Conservation (phyloP, 2,797 vertebrate genomes). For the Leuciscus waleckii region DNA sequence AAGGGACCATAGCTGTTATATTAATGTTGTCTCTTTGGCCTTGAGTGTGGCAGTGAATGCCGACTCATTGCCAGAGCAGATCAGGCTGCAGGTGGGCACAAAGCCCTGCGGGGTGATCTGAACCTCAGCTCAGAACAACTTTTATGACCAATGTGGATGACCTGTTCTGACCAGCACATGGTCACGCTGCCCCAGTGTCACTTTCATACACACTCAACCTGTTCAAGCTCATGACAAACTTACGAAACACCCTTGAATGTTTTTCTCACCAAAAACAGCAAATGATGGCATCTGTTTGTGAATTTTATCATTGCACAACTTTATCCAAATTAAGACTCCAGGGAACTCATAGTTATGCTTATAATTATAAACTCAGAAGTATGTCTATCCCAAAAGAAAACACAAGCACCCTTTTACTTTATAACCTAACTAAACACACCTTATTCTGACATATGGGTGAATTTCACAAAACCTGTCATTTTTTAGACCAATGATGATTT, state of each 20-base stretch:
- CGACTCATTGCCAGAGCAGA: background rate
- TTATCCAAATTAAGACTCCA: background rate
- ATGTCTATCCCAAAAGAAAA: background rate
- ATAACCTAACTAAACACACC: background rate
- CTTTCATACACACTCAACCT: background rate
- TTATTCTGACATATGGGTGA: background rate
- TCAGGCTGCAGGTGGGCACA: slow-evolving; percentile 13
- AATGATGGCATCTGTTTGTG: background rate
- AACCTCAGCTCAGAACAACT: background rate
- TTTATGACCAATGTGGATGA: background rate
- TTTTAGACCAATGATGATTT: background rate
- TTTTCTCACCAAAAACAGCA: background rate
- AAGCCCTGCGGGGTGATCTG: background rate
- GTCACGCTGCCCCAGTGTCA: slow-evolving; percentile 1
- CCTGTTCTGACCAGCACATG: slow-evolving; percentile 7
- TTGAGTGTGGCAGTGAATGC: background rate
- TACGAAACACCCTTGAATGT: background rate
- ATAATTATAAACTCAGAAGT: background rate
- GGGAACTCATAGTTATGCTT: background rate
- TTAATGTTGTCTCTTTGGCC: background rate
- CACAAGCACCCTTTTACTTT: background rate
- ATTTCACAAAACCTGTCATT: background rate
- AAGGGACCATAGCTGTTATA: background rate
- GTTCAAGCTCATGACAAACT: background rate
- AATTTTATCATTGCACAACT: background rate